phyloP scores from a whole-genome alignment of 1,140 invertebrate genomes.

The Brachionus calyciflorus region DNA sequence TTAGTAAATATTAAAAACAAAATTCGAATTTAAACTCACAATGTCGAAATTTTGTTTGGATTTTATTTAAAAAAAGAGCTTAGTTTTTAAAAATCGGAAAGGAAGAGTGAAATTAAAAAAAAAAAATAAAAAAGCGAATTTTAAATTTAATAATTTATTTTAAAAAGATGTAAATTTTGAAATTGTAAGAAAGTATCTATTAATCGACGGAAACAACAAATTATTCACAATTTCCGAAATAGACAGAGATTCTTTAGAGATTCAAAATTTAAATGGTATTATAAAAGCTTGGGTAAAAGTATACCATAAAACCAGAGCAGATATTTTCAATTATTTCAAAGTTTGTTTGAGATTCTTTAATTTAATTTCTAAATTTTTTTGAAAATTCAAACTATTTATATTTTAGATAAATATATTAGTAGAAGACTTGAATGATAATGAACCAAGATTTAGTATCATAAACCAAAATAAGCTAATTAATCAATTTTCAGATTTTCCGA shows the following conservation, averaged over 20 bases:
- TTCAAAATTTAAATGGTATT: neutral
- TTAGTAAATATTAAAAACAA: no score
- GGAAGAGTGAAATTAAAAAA: no score
- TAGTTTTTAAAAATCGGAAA: no score
- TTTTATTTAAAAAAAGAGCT: no score
- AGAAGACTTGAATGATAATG: constrained; percentile 17
- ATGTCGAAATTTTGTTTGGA: no score
- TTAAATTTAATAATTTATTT: neutral
- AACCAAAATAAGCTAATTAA: neutral
- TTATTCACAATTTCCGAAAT: neutral
- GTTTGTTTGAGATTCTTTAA: neutral
- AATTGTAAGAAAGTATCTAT: neutral
- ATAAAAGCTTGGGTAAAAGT: constrained; percentile 14
- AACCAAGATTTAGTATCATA: neutral
- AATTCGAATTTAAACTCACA: no score
- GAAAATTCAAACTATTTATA: neutral
- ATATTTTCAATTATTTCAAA: constrained; percentile 14
- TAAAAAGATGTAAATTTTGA: neutral
- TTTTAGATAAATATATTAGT: neutral
- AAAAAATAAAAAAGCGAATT: no score
- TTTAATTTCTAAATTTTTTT: neutral
- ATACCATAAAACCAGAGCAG: neutral
- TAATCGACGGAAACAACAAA: neutral
- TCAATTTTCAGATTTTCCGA: neutral
- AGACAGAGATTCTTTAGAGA: neutral